Evolutionary conservation across 2,888 invertebrate species (phyloP), one percentile per base, ranked within the genome.

Genomic region (Tipula unca): DNA sequence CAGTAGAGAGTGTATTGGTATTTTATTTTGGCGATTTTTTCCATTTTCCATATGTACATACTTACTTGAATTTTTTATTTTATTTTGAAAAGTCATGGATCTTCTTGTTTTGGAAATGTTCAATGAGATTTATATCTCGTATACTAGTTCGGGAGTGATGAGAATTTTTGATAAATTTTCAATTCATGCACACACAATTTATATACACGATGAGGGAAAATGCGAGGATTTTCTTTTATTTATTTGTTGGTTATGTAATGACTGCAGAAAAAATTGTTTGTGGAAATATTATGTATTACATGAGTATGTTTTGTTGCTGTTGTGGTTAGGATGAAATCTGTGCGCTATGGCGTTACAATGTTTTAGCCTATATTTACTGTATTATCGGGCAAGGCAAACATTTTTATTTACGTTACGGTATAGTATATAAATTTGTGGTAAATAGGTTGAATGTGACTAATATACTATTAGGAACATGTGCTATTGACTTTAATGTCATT

Each of bases 241-340:
- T 69, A 69, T 69, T 69, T 69, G 25, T 69, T 69, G 69, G 69
- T 69, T 69, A 69, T 69, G 69, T 69, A 69, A 69, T 69, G 69
- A 69, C 69, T 69, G 69, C 69, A 69, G 69, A 69, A 69, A 32
- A 69, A 2, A 25, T 48, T 69, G 3, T 10, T 6, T 48, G 48
- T 48, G 17, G 25, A 69, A 25, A 69, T 25, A n/a, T n/a, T n/a
- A 25, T 69, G 25, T 25, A 69, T 69, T 69, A 69, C 69, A 69
- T 69, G 69, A 69, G 25, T 25, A 25, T 69, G 25, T 69, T 5
- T 8, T 48, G 25, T 3, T 3, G n/a, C 17, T 48, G 3, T 69
- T 69, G 69, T 25, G 25, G 69, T 69, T 69, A 25, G 25, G 25
- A 69, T 69, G 69, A 69, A 69, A 69, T 69, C 69, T 69, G 69